These are phyloP conservation scores for Polymixis lichenea DNA, from an alignment of 2,888 invertebrate species.

Conservation along the genomic window DNA sequence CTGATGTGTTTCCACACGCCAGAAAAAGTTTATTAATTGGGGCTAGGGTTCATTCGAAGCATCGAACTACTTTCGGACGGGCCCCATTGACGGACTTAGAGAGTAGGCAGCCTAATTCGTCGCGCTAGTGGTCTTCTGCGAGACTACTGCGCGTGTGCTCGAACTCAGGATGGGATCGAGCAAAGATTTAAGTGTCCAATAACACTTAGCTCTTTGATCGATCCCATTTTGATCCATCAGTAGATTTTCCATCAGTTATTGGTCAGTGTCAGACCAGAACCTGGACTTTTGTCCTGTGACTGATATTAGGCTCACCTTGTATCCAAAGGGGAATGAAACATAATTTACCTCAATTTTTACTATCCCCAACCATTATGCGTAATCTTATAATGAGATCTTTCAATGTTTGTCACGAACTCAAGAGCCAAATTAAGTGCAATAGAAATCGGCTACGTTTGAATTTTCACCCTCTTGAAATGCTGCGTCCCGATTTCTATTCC, in stretches of 20 bases:
- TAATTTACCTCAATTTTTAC: neutral
- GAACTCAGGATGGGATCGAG: neutral
- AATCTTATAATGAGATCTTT: constrained; percentile 32
- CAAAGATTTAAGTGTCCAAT: neutral
- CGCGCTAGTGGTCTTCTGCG: neutral
- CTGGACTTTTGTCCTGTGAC: too few relatives aligned
- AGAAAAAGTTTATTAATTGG: too few relatives aligned
- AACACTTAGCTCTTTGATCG: too few relatives aligned
- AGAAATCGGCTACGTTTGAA: constrained; percentile 20
- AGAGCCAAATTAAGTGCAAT: constrained; percentile 33
- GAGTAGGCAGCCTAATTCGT: too few relatives aligned
- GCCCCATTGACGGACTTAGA: too few relatives aligned
- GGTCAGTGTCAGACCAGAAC: neutral
- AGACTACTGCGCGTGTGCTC: neutral
- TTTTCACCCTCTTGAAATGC: constrained; percentile 28
- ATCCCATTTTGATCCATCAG: too few relatives aligned
- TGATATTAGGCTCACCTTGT: neutral
- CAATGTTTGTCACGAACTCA: constrained; percentile 18
- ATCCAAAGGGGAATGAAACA: neutral
- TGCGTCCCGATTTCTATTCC: constrained; percentile 19
- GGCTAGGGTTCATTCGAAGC: too few relatives aligned
- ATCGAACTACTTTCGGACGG: too few relatives aligned
- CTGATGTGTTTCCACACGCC: too few relatives aligned
- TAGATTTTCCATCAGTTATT: neutral
- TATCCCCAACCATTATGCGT: constrained; percentile 1